Conservation (phyloP, 23 tunicate genomes). For the Styela plicata region DNA sequence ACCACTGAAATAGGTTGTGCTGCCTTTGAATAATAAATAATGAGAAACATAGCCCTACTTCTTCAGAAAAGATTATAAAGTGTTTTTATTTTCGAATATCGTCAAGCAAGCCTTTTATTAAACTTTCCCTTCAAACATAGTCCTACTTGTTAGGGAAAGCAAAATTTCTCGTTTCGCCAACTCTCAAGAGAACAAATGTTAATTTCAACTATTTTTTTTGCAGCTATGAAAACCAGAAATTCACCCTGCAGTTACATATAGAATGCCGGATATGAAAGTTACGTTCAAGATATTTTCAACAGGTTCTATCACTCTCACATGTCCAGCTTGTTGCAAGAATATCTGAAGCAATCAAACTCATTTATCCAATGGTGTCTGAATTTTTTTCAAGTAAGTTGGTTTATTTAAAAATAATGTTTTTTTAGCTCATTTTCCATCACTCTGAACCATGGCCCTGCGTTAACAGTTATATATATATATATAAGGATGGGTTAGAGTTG, state of each 20-base stretch:
- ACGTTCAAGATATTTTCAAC: slow-evolving; percentile 82
- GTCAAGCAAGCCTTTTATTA: too few relatives aligned
- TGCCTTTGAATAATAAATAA: too few relatives aligned
- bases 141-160: neutral
- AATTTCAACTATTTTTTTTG: neutral
- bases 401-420: too few relatives aligned
- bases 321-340: slow-evolving; percentile 47
- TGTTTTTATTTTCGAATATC: too few relatives aligned
- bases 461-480: too few relatives aligned
- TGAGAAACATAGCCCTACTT: too few relatives aligned
- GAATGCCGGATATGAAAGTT: slow-evolving; percentile 46
- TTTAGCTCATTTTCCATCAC: too few relatives aligned
- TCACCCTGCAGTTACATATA: slow-evolving; percentile 82
- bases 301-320: slow-evolving; percentile 87
- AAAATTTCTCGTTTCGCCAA: neutral
- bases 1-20: too few relatives aligned
- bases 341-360: slow-evolving; percentile 41
- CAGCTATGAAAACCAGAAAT: slow-evolving; percentile 95
- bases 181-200: neutral
- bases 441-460: too few relatives aligned
- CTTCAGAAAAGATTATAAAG: too few relatives aligned
- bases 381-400: slow-evolving; percentile 87
- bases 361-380: slow-evolving; percentile 36
- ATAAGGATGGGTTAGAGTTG: too few relatives aligned
- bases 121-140: neutral